Base-by-base conservation (phyloP, 2,113 vertebrate genomes). In the Gymnocephalus cernua region DNA sequence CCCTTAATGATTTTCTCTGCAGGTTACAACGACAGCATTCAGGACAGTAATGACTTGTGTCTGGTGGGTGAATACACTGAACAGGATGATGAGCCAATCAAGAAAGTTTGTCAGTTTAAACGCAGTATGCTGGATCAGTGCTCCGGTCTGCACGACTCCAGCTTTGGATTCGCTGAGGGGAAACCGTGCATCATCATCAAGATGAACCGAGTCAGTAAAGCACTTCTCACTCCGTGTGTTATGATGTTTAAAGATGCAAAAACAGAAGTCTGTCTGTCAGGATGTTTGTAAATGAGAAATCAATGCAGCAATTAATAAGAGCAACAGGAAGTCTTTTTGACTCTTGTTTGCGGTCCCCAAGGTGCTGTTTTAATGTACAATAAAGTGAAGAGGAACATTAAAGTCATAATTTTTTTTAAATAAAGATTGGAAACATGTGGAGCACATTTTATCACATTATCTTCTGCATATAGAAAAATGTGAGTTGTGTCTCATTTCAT, bases 161-260 rank as follows among this genome's bases (percentile, higher is more conserved):
- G 62, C 62, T 99, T 97, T 62, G 98, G 97, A 63, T 99, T 96
- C 72, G 88, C 94, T 13, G 94, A 90, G 48, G 97, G 97, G 79
- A 92, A 91, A 47, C 98, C 98, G 9, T 99, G 98, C 29, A 84
- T 99, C 92, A 93, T 98, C 74, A 90, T 99, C 89, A 98, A 99
- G 93, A 96, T 99, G 96, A 99, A 99, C 90, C 96, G 97, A 92
- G 98, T 99, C 93, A 93, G 90, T 76, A 3, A 9, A 44, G 21
- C 19, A 2, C 14, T 32, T n/a, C 1, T 61, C 3, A 19, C 1
- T 14, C 18, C 15, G 54, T 13, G 10, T 25, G 23, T 57, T 8
- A 68, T 11, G 38, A 25, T 41, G 61, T 3, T 41, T 6, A 6
- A 6, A 6, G 16, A 35, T 32, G 32, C 32, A 32, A 14, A 54